A percentile compares a stretch with the other conserved stretches of the same genome.
These are phyloP conservation scores for Caenorhabditis zanzibari DNA, from an alignment of 2,888 invertebrate species.

Conservation along the genomic window DNA sequence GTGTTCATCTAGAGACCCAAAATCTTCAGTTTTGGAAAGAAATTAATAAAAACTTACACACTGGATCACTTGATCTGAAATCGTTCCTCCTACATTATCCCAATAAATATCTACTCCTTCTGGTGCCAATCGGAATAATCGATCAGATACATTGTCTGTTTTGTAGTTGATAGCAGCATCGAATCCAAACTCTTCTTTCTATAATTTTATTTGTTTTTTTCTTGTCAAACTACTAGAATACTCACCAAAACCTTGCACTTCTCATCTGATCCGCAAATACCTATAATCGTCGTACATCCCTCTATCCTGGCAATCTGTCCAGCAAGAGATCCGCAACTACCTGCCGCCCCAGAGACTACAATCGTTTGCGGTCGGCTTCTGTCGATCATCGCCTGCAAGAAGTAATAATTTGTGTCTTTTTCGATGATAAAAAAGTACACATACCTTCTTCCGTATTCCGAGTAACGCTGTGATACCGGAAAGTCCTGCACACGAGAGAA, in stretches of 20 bases:
- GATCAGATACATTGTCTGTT: constrained; percentile 79
- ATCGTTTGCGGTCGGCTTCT: constrained; percentile 83
- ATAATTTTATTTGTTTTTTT: constrained; percentile 4
- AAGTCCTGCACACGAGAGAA: constrained; percentile 81
- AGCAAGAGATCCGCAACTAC: constrained; percentile 84
- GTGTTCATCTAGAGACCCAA: constrained; percentile 83
- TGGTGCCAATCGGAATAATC: constrained; percentile 82
- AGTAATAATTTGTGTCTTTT: not conserved
- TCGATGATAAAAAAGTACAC: constrained; percentile 30
- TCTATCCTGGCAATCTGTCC: constrained; percentile 84
- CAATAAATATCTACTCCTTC: constrained; percentile 84
- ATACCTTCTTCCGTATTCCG: constrained; percentile 77
- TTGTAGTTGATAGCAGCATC: constrained; percentile 84
- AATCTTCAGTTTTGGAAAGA: too few relatives aligned
- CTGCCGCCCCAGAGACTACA: constrained; percentile 84
- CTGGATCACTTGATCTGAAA: constrained; percentile 84
- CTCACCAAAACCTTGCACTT: constrained; percentile 83
- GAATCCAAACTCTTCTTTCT: constrained; percentile 82
- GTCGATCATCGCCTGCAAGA: constrained; percentile 81
- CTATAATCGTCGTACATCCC: constrained; percentile 83
- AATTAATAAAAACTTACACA: constrained; percentile 22
- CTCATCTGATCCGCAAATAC: constrained; percentile 84
- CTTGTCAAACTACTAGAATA: not conserved
- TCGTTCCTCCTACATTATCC: constrained; percentile 85
- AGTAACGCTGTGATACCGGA: constrained; percentile 84